Evolutionary conservation across 2,113 vertebrate species (phyloP), one percentile per base, ranked within the genome.

Genomic region (Aplodontia rufa): DNA sequence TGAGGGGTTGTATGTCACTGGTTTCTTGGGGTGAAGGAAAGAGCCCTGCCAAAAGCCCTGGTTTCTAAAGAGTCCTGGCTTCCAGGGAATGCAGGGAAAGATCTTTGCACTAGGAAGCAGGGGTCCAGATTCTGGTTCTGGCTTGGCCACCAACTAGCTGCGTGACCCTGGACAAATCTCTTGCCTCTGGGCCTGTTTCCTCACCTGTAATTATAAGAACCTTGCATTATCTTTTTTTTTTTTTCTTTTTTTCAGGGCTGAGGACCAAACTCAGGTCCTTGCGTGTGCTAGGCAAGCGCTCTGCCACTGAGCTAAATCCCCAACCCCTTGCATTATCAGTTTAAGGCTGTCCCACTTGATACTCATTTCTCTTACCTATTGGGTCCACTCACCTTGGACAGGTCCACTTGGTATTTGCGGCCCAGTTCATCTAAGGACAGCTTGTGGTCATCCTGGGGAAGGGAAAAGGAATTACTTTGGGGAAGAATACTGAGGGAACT

Each of bases 401-500:
- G 98, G 76, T 99, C 99, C 97, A 99, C 98, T 95, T 98, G 98
- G 93, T 99, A 99, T 91, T 99, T 99, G 64, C 97, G 98, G 62
- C 98, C 98, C 97, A 99, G 75, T 92, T 99, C 99, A 42, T 99
- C 99, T 95, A 99, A 85, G 76, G 99, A 97, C 66, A 99, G 97
- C 96, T 98, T 99, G 98, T 99, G 99, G 94, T 99, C 99, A 12
- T 99, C 99, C 99, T 99, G 97, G 83, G 91, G 95, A 75, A 97
- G 60, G 97, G 5, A 55, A 17, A 35, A 2, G 0, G 30, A 13
- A 20, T 91, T 19, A 87, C 84, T 88, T 26, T 37, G 35, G 35
- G 24, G 40, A 80, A n/a, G 32, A 74, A 87, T 49, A 66, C 85
- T 35, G 71, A 14, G 62, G 68, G 6, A 30, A 6, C 10, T 8